phyloP scores from a whole-genome alignment of 1,140 invertebrate genomes.

The Bombyx mandarina region DNA sequence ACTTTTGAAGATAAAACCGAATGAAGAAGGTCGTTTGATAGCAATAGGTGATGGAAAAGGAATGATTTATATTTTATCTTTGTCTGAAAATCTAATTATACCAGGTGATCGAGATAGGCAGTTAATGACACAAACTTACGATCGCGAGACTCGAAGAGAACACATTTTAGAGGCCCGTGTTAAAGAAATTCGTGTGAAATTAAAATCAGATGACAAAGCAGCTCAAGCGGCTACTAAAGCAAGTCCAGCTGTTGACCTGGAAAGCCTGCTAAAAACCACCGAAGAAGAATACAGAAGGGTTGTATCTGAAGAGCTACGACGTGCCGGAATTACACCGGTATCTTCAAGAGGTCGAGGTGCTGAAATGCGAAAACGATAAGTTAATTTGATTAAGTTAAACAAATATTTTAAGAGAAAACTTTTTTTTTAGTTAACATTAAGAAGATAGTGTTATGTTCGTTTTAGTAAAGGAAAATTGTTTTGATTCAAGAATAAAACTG shows the following conservation, averaged over 20 bases:
- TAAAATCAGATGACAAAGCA: slow-evolving; percentile 24
- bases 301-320: slow-evolving; percentile 23
- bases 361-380: slow-evolving; percentile 7
- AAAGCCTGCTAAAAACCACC: slow-evolving; percentile 15
- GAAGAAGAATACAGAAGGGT: slow-evolving; percentile 36
- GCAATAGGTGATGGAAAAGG: slow-evolving; percentile 84
- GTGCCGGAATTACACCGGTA: background rate
- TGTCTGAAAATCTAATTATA: slow-evolving; percentile 81
- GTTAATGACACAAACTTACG: slow-evolving; percentile 77
- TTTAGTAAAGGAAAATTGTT: no score
- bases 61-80: slow-evolving; percentile 80
- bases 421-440: background rate
- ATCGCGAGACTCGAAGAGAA: slow-evolving; percentile 87
- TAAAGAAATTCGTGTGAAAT: slow-evolving; percentile 77
- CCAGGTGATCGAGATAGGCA: slow-evolving; percentile 80
- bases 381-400: slow-evolving; percentile 7
- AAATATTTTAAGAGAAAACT: background rate
- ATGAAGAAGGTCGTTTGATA: slow-evolving; percentile 77
- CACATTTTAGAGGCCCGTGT: slow-evolving; percentile 89
- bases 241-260: slow-evolving; percentile 19
- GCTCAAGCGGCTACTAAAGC: background rate
- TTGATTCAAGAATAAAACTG: no score
- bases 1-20: slow-evolving; percentile 63
- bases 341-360: background rate
- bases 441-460: background rate